Base-by-base conservation (phyloP, 2,113 vertebrate genomes). In the Notothenia coriiceps region DNA sequence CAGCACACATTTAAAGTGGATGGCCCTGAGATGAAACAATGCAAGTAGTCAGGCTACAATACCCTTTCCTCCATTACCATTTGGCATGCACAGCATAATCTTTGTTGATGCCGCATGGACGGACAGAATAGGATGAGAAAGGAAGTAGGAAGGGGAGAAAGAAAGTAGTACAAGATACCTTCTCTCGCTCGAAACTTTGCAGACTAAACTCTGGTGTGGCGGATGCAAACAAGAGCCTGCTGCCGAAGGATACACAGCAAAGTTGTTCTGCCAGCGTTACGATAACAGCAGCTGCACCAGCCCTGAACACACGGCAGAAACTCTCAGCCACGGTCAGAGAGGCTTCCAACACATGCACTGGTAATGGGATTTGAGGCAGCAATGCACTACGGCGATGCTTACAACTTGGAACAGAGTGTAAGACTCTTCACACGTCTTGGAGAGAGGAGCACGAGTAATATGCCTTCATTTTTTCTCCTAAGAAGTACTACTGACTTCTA, bases 11-110 rank as follows among this genome's bases (percentile, higher is more conserved):
- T 86, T 80, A 83, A 86, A 73, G 70, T 56, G 66, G 46, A 66
- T 40, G 72, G 66, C 43, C 54, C 73, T 1, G 44, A 73, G 70
- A 87, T 80, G 74, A 63, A 80, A 84, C 80, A 50, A 80, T 61
- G 79, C 81, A 74, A 85, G 84, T 5, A 78, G 82, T 86, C 79
- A 67, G 79, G 70, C 75, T 35, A 57, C 84, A 90, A 80, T 87
- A 25, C 70, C 79, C 33, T 66, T 73, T 60, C 1, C 35, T 40
- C 35, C 35, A 17, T 77, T 82, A 85, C 77, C 66, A 76, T 82
- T 86, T 74, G 54, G 79, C 74, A 74, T 62, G 84, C 77, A 77
- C 78, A 55, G 72, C 82, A 79, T 70, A 82, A 69, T 80, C 75
- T 47, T 44, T 47, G 56, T 47, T 62, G 56, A 86, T 17, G 7